Base-by-base conservation (phyloP, 2,113 vertebrate genomes). In the Sphaerodactylus townsendi region DNA sequence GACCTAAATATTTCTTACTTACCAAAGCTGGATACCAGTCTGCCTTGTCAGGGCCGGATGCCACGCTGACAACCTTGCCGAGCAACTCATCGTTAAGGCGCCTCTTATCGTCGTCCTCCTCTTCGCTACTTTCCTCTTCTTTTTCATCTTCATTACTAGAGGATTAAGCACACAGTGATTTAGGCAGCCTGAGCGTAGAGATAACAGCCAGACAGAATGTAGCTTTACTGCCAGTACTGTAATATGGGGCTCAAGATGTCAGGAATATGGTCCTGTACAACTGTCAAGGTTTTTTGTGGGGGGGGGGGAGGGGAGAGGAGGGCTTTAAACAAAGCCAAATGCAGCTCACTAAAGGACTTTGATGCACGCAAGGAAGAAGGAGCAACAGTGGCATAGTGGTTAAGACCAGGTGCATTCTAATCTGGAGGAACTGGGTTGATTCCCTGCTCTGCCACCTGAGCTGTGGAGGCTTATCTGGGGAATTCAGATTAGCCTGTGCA, bases 101-200 rank as follows among this genome's bases (percentile, higher is more conserved):
- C 44, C 95, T 95, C 88, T 96, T 94, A 92, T 99, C 98, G 15
- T 99, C 98, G 44, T 99, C 97, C 75, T 99, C 98, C 0, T 99
- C 98, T 83, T 99, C 98, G 64, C 97, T 98, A 25, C 98, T 98
- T 73, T 98, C 98, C 79, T 98, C 98, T 84, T 98, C 97, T 59
- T 98, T 97, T 91, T 99, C 98, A 91, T 99, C 99, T 85, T 99
- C 98, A 3, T 97, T 97, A 68, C 98, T 99, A 92, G 35, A 85
- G 80, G 5, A 92, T 83, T 50, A 91, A 88, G 85, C 53, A 90
- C 14, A 81, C 0, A 69, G 1, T n/a, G 1, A 37, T 79, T 85
- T 78, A 88, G 77, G 48, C 81, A 82, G 30, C 33, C 86, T 79
- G 64, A 11, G 0, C 23, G 46, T 64, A 50, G 84, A 87, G 59